A percentile compares a stretch with the other conserved stretches of the same genome.
Evolutionary conservation across 2,888 invertebrate genomes (phyloP).

Genomic region (Xanthostigma xanthostigma): DNA sequence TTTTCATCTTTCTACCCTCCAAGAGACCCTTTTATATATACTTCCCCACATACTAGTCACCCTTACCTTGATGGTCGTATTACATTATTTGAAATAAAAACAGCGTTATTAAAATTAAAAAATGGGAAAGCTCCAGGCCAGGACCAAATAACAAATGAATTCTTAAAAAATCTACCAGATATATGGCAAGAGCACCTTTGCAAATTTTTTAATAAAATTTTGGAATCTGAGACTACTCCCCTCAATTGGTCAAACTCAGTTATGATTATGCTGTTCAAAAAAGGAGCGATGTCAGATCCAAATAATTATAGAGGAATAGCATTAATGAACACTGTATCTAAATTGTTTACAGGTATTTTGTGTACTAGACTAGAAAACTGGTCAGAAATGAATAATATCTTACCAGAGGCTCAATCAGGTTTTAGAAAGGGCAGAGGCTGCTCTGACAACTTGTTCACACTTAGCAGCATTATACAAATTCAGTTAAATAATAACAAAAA

Average conservation of each 20-base stretch:
- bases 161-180: constrained; percentile 2
- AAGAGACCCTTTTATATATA: no score
- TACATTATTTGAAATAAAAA: not conserved
- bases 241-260: not conserved
- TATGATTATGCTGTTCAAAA: constrained; percentile 3
- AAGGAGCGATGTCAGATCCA: not conserved
- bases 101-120: constrained; percentile 1
- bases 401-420: no score
- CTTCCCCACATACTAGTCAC: no score
- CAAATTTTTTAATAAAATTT: constrained; percentile 2
- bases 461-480: no score
- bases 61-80: constrained; percentile 2
- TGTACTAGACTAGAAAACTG: no score
- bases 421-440: no score
- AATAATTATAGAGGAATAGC: constrained; percentile 7
- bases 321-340: constrained; percentile 5
- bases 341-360: no score
- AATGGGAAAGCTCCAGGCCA: constrained; percentile 3
- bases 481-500: not conserved
- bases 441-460: no score
- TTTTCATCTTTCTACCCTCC: no score
- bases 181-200: not conserved
- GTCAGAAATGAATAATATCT: no score
- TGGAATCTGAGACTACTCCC: no score
- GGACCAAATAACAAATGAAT: constrained; percentile 4